Evolutionary conservation across 1,140 invertebrate species (phyloP).

Genomic region (Oryzaephilus surinamensis): DNA sequence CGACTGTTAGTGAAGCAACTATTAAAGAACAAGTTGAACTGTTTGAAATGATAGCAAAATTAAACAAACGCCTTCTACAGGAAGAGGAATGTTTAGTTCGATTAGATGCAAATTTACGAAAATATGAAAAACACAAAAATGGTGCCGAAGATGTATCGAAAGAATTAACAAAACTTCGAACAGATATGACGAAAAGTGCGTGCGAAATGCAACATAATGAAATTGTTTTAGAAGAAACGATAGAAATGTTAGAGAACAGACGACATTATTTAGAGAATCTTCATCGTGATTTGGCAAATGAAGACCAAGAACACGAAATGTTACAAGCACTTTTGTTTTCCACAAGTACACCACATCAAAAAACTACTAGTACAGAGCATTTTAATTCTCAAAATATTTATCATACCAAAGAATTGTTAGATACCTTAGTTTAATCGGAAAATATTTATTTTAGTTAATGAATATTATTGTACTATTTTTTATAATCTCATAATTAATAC

Average conservation of each 20-base stretch:
- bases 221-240: slow-evolving; percentile 49
- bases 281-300: slow-evolving; percentile 50
- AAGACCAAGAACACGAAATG: slow-evolving; percentile 45
- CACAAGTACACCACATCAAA: slow-evolving; percentile 13
- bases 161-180: slow-evolving; percentile 40
- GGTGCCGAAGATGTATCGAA: slow-evolving; percentile 42
- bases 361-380: slow-evolving; percentile 12
- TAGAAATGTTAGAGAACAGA: slow-evolving; percentile 50
- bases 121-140: slow-evolving; percentile 49
- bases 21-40: slow-evolving; percentile 50
- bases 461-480: slow-evolving; percentile 12
- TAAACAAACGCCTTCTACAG: slow-evolving; percentile 58
- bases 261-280: slow-evolving; percentile 50
- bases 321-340: slow-evolving; percentile 32
- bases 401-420: slow-evolving; percentile 37
- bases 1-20: slow-evolving; percentile 28
- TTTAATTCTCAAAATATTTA: slow-evolving; percentile 20
- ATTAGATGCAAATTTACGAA: slow-evolving; percentile 52
- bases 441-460: slow-evolving; percentile 9
- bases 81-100: slow-evolving; percentile 58
- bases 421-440: slow-evolving; percentile 34
- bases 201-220: slow-evolving; percentile 54
- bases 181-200: slow-evolving; percentile 45
- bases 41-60: slow-evolving; percentile 56
- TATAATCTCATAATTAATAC: slow-evolving; percentile 27